Percentiles rank a stretch among this genome's conserved stretches.
phyloP scores from a whole-genome alignment of 2,888 invertebrate species.

The Epistrophe eligans region DNA sequence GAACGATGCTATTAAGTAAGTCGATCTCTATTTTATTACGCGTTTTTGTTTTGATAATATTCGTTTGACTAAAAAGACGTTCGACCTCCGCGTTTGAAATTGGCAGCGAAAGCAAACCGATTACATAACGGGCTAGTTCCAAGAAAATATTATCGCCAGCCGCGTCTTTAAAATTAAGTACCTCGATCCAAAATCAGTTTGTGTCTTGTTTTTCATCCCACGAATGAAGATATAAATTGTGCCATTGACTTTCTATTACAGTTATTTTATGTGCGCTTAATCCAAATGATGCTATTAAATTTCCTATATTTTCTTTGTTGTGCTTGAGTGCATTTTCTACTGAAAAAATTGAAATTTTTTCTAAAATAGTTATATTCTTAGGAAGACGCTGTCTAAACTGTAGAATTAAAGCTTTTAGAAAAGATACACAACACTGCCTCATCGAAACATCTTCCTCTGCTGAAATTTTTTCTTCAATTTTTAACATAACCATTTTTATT shows the following conservation, averaged over 20 bases:
- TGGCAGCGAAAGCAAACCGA: no score
- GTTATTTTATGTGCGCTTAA: neutral
- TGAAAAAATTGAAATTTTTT: neutral
- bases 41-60: no score
- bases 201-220: neutral
- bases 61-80: no score
- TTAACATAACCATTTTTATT: neutral
- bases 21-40: no score
- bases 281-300: neutral
- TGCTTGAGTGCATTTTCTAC: no score
- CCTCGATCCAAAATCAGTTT: neutral
- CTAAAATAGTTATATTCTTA: neutral
- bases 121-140: no score
- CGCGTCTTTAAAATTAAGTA: neutral
- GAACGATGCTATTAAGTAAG: no score
- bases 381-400: conserved; percentile 1
- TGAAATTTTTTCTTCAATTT: neutral
- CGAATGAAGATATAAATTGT: neutral
- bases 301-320: neutral
- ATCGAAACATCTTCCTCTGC: neutral
- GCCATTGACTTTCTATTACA: neutral
- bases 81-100: no score
- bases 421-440: neutral
- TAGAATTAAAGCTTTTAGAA: neutral
- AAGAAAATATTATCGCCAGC: neutral